Evolutionary conservation across 2,888 invertebrate genomes (phyloP).

Genomic region (Papilio protenor): DNA sequence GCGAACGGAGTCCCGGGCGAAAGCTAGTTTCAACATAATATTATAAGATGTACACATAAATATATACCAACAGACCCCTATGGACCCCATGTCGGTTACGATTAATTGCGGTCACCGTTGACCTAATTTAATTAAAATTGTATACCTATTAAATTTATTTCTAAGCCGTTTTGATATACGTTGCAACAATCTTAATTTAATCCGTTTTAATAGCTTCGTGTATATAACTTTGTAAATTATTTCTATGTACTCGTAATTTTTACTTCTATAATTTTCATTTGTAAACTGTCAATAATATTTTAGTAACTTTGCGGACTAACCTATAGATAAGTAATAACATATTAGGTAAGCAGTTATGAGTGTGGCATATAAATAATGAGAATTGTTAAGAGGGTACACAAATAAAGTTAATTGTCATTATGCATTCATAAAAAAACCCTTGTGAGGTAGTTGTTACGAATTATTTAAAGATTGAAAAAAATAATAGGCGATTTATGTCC

Average conservation of each 20-base stretch:
- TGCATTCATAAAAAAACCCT: no score
- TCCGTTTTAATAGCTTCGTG: neutral
- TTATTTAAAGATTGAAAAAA: neutral
- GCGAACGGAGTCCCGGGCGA: no score
- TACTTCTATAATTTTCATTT: neutral
- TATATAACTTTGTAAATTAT: neutral
- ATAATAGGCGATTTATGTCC: neutral
- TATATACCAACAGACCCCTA: neutral
- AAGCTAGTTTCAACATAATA: neutral
- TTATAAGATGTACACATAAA: no score
- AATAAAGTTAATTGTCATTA: no score
- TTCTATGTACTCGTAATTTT: neutral
- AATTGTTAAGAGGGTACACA: no score
- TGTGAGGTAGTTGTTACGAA: no score
- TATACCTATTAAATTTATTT: neutral
- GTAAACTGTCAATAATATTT: neutral
- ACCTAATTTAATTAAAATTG: constrained; percentile 18
- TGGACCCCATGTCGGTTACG: neutral
- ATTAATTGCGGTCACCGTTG: constrained; percentile 14
- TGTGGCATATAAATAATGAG: no score
- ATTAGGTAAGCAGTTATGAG: no score
- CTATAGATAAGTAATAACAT: no score
- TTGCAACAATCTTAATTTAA: neutral
- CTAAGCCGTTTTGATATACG: neutral
- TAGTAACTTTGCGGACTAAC: neutral